phyloP scores from a whole-genome alignment of 2,888 invertebrate genomes.

The Ariolimax columbianus region DNA sequence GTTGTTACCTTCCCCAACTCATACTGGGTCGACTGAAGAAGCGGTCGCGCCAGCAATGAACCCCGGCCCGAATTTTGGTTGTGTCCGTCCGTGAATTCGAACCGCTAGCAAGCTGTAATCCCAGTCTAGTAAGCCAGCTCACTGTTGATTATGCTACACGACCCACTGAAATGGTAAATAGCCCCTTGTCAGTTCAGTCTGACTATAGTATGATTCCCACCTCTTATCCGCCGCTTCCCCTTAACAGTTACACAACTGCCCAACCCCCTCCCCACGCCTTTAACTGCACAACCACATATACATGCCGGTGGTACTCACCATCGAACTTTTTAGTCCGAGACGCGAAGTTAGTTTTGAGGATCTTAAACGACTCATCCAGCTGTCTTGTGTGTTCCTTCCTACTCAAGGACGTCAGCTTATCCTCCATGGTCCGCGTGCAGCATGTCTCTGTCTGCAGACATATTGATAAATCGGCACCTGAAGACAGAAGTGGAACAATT shows the following conservation, averaged over 20 bases:
- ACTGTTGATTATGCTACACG: too few species aligned
- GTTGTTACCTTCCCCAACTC: too few species aligned
- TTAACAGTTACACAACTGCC: not conserved
- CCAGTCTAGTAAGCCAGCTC: too few species aligned
- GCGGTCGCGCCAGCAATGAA: too few species aligned
- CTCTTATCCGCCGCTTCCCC: not conserved
- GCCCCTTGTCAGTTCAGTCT: too few species aligned
- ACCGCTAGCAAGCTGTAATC: too few species aligned
- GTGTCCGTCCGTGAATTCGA: too few species aligned
- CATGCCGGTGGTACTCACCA: constrained; percentile 83
- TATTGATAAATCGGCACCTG: constrained; percentile 81
- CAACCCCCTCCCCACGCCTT: not conserved
- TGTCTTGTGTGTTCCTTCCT: constrained; percentile 87
- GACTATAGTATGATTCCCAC: not conserved
- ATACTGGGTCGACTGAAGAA: too few species aligned
- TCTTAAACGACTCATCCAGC: constrained; percentile 86
- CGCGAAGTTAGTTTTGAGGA: constrained; percentile 86
- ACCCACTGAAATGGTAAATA: too few species aligned
- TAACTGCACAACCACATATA: not conserved
- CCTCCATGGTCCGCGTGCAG: constrained; percentile 85
- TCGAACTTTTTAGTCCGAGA: constrained; percentile 90
- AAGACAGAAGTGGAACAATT: not conserved
- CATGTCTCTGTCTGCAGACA: constrained; percentile 82
- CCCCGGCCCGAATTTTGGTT: too few species aligned
- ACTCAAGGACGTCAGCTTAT: constrained; percentile 85